phyloP scores from a whole-genome alignment of 2,888 invertebrate genomes.

The Lasioglossum villosulum region DNA sequence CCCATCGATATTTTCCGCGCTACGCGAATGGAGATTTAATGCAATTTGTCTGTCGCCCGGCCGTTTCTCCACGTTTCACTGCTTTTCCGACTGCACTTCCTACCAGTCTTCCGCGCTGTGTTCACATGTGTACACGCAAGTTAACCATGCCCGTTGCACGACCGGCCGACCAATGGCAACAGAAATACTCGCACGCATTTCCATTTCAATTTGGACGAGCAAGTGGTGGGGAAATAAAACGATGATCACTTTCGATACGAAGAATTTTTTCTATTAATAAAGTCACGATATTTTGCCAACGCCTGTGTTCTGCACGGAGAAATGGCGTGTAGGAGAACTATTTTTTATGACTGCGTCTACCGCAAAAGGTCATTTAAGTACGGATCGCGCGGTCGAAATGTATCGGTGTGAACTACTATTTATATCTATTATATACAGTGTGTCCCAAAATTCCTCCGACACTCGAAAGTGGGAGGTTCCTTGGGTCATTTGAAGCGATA shows the following conservation, averaged over 20 bases:
- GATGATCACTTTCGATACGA: background rate
- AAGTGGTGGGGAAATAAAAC: slow-evolving; percentile 22
- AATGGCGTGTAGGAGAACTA: too few species aligned
- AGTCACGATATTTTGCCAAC: too few species aligned
- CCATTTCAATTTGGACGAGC: slow-evolving; percentile 37
- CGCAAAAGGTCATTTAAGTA: too few species aligned
- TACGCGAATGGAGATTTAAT: slow-evolving; percentile 55
- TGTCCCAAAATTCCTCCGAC: too few species aligned
- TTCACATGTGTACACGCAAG: slow-evolving; percentile 1
- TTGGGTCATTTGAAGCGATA: too few species aligned
- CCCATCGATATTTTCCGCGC: slow-evolving; percentile 51
- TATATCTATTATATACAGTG: too few species aligned
- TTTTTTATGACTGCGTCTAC: too few species aligned
- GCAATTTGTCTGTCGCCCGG: slow-evolving; percentile 52
- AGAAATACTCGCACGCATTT: slow-evolving; percentile 23
- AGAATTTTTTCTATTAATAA: background rate
- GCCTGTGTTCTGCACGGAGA: too few species aligned
- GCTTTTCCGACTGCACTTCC: background rate
- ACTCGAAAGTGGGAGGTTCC: too few species aligned
- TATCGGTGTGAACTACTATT: too few species aligned
- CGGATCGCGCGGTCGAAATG: too few species aligned
- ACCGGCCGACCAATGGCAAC: background rate
- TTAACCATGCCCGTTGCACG: background rate
- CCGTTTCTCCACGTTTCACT: background rate
- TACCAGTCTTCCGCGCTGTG: background rate